phyloP scores from a whole-genome alignment of 37 sponge, comb jelly and placozoan genomes.

The Cliona cf. orientalis region DNA sequence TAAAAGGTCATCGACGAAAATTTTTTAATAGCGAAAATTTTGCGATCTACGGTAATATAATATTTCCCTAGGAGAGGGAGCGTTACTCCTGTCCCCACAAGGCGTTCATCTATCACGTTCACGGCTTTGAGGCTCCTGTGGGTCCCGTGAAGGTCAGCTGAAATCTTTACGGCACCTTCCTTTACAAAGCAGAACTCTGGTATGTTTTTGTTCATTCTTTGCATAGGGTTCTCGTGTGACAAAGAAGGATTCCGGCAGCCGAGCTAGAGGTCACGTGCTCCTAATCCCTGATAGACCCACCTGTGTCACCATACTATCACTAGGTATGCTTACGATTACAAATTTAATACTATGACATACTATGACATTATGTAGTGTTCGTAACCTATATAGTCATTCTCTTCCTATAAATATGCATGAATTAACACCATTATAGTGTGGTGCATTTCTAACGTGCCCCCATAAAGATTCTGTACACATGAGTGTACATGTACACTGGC shows the following conservation, averaged over 20 bases:
- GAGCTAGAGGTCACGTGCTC: slow-evolving; percentile 86
- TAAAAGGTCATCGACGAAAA: too few relatives aligned
- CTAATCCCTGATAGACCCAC: slow-evolving; percentile 80
- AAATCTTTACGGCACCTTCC: background rate
- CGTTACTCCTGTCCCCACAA: slow-evolving; percentile 81
- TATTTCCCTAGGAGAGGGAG: slow-evolving; percentile 59
- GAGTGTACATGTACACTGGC: background rate
- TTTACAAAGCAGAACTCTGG: background rate
- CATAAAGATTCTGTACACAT: background rate
- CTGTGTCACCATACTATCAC: slow-evolving; percentile 90
- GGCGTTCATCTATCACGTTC: slow-evolving; percentile 75
- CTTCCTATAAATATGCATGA: too few relatives aligned
- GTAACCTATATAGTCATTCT: too few relatives aligned
- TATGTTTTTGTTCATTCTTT: too few relatives aligned
- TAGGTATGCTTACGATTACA: too few relatives aligned
- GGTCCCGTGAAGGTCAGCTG: slow-evolving; percentile 86
- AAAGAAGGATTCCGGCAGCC: slow-evolving; percentile 67
- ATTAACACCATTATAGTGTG: too few relatives aligned
- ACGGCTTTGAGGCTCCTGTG: slow-evolving; percentile 72
- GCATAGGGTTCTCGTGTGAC: slow-evolving; percentile 20
- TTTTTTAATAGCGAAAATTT: too few relatives aligned
- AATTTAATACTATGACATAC: background rate
- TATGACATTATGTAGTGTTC: background rate
- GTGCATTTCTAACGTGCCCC: too few relatives aligned
- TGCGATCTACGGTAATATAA: too few relatives aligned